A percentile compares a stretch with the other conserved stretches of the same genome.
These are phyloP conservation scores for Volucella inflata DNA, from an alignment of 2,888 invertebrate genomes.

Conservation along the genomic window DNA sequence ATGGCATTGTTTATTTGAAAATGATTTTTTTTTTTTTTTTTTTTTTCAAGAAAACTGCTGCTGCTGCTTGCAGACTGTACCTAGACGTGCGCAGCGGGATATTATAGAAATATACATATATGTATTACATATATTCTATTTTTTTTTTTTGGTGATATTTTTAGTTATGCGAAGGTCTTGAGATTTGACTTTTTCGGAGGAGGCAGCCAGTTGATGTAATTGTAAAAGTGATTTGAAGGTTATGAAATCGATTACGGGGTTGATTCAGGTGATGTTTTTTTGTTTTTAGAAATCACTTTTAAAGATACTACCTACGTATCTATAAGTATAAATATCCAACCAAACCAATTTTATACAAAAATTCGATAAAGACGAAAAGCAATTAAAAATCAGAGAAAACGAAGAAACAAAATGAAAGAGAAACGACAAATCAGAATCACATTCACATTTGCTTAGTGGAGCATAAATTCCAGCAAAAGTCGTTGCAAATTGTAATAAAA, in stretches of 20 bases:
- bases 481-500: constrained; percentile 30
- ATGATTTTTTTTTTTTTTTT: constrained; percentile 41
- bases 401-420: no score
- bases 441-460: constrained; percentile 55
- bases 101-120: constrained; percentile 15
- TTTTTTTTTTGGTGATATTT: not conserved
- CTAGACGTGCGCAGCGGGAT: constrained; percentile 53
- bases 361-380: constrained; percentile 43
- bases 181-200: no score
- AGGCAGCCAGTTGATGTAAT: no score
- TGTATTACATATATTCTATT: not conserved
- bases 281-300: not conserved
- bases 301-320: constrained; percentile 24
- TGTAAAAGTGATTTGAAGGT: no score
- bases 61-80: constrained; percentile 66
- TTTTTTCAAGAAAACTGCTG: constrained; percentile 5
- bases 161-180: no score
- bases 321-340: not conserved
- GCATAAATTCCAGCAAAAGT: constrained; percentile 55
- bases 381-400: constrained; percentile 41
- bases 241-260: no score
- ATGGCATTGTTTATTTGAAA: constrained; percentile 75
- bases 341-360: not conserved
- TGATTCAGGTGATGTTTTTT: no score
- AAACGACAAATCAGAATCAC: constrained; percentile 44